Base-by-base conservation (phyloP, 2,888 invertebrate genomes). In the Metacarcinus magister region DNA sequence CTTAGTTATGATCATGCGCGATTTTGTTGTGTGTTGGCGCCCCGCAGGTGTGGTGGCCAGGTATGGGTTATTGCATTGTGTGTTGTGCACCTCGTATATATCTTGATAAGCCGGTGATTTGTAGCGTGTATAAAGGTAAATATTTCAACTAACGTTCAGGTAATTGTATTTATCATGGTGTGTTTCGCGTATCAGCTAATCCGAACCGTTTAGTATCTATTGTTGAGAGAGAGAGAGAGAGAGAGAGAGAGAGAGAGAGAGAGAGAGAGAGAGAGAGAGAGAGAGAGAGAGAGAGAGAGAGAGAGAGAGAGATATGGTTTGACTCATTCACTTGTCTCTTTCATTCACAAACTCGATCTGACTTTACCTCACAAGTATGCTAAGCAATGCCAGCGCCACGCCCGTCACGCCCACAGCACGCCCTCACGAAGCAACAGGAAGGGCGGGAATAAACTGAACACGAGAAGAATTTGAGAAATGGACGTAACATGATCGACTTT, bases 1-100 rank as follows among this genome's bases (percentile, higher is more conserved):
- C 87, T 87, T 87, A 87, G 87, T 87, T 87, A 87, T 39, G 87
- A 87, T 87, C 87, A 87, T 87, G 87, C 87, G 87, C 87, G 32
- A 32, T 87, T 87, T 87, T 87, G 87, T 39, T 87, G 87, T 39
- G 87, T 87, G 87, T 32, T 10, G 87, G 87, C 87, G 87, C 32
- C 39, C 87, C 87, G 32, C 87, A 39, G 87, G 75, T 75, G 75
- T 75, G 87, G 4, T 16, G 87, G 87, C 32, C 87, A 0, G 87
- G 87, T 32, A 87, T 32, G 87, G 87, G 87, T 32, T 87, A 39
- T 87, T 87, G 39, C 75, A 75, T 75, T 32, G 87, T 32, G 87
- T 87, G 87, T 32, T 32, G 87, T 1, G 87, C 87, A 87, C 87
- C 87, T 87, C 87, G 87, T 87, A 87, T 87, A 32, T 87, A 2